phyloP scores from a whole-genome alignment of 2,797 vertebrate genomes.

The Rhabdomys pumilio region DNA sequence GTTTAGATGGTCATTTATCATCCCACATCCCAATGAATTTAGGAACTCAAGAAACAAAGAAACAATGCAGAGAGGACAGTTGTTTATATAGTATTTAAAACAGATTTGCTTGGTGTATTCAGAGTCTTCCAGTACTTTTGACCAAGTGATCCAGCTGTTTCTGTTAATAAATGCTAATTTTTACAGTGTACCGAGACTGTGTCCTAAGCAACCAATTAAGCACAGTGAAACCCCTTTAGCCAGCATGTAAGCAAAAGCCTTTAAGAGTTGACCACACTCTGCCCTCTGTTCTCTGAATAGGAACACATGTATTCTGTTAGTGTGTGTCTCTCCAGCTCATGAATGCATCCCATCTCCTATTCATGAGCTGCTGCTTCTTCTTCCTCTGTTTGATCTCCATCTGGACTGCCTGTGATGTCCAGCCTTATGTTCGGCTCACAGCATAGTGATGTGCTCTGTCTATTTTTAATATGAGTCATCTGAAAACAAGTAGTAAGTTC shows the following conservation, averaged over 20 bases:
- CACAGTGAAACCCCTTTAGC: conserved; percentile 28
- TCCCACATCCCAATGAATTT: background rate
- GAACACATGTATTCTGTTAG: conserved; percentile 35
- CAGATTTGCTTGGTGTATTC: conserved; percentile 60
- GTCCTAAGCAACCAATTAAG: conserved; percentile 50
- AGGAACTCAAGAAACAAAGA: conserved; percentile 16
- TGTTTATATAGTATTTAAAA: conserved; percentile 58
- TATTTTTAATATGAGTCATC: conserved; percentile 51
- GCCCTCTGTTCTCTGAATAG: background rate
- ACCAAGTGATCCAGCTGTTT: conserved; percentile 55
- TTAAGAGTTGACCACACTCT: background rate
- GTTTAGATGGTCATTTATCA: background rate
- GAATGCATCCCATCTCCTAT: conserved; percentile 1
- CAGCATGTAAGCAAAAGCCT: conserved; percentile 11
- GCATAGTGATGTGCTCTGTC: background rate
- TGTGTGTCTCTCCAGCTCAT: background rate
- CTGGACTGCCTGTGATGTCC: conserved; percentile 1
- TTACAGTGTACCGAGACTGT: conserved; percentile 8
- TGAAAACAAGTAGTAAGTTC: conserved; percentile 52
- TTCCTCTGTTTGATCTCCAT: conserved; percentile 30
- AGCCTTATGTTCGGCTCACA: background rate
- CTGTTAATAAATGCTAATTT: conserved; percentile 65
- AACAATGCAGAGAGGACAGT: conserved; percentile 7
- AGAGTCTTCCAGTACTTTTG: conserved; percentile 33
- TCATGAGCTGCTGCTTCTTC: conserved; percentile 35